Evolutionary conservation across 2,888 invertebrate genomes (phyloP).

Genomic region (Morinoia aosen): DNA sequence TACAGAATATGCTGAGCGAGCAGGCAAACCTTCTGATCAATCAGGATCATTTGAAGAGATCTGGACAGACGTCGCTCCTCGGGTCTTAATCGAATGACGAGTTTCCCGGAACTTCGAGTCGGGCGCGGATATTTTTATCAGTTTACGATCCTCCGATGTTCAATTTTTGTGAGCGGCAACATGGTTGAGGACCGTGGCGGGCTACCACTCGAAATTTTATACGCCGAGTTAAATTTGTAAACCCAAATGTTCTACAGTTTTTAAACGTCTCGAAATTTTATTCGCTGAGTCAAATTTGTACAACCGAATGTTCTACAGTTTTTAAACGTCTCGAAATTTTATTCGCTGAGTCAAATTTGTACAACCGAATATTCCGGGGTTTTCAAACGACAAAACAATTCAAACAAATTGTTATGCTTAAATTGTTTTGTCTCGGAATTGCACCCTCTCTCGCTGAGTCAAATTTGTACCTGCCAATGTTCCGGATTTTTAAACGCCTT

Average conservation of each 20-base stretch:
- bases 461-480: not conserved
- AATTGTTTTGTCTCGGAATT: no score
- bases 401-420: no score
- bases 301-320: no score
- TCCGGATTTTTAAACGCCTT: not conserved
- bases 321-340: no score
- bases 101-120: not conserved
- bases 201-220: not conserved
- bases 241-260: no score
- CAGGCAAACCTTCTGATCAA: slow-evolving; percentile 51
- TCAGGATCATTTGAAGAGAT: slow-evolving; percentile 50
- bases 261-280: no score
- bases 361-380: not conserved
- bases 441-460: not conserved
- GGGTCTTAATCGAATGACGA: slow-evolving; percentile 49
- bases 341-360: not conserved
- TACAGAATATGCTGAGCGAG: slow-evolving; percentile 49
- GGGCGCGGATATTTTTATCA: not conserved
- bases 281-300: no score
- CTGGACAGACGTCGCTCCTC: slow-evolving; percentile 10
- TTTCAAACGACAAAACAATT: not conserved
- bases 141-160: not conserved
- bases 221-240: not conserved
- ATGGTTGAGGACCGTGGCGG: no score
- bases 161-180: not conserved